phyloP scores from a whole-genome alignment of 2,113 vertebrate genomes.

The Pogonocichla stellata region DNA sequence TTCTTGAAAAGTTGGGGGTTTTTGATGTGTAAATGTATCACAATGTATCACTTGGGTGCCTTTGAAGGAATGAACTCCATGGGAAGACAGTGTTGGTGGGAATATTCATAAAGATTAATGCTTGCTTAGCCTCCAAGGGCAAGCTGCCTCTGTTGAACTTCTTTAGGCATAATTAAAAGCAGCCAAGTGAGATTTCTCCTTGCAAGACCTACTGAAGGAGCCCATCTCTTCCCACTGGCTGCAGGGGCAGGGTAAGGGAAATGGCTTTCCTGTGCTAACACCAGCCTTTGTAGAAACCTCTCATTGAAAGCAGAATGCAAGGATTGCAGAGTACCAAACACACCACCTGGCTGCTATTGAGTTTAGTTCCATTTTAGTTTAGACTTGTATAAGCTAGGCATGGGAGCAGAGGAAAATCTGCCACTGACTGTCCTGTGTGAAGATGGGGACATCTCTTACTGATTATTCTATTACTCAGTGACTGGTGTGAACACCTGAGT shows the following conservation, averaged over 20 bases:
- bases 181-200: neutral
- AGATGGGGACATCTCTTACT: neutral
- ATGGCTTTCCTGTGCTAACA: neutral
- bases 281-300: neutral
- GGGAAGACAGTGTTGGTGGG: neutral
- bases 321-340: neutral
- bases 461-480: neutral
- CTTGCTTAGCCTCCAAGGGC: neutral
- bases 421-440: accelerated
- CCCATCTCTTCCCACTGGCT: neutral
- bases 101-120: neutral
- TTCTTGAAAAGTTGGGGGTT: neutral
- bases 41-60: neutral
- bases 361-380: neutral
- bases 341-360: neutral
- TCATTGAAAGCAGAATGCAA: neutral
- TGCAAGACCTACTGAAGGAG: neutral
- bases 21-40: neutral
- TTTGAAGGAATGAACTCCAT: neutral
- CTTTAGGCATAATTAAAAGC: neutral
- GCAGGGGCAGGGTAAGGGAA: neutral
- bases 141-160: neutral
- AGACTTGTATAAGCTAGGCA: neutral
- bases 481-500: neutral
- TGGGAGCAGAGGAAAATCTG: neutral